Percentiles rank a stretch among this genome's conserved stretches.
Evolutionary conservation across 2,113 vertebrate genomes (phyloP).

Genomic region (Xyliphius kryptos): DNA sequence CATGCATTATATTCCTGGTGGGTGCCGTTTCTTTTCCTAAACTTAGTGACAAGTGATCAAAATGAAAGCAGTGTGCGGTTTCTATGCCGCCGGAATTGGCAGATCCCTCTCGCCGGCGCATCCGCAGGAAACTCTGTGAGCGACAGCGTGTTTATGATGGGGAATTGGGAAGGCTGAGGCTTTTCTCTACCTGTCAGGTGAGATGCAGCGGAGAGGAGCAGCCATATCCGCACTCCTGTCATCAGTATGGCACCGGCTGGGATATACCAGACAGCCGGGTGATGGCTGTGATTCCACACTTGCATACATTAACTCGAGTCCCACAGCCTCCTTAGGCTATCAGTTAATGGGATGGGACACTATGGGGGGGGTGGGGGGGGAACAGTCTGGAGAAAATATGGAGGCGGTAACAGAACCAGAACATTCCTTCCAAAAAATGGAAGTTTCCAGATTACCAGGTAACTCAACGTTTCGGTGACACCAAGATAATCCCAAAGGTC

Average conservation of each 20-base stretch:
- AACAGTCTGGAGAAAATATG: not conserved
- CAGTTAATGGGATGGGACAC: not conserved
- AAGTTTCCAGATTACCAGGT: too few relatives aligned
- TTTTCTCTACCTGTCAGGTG: constrained; percentile 58
- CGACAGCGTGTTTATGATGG: constrained; percentile 48
- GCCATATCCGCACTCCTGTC: constrained; percentile 45
- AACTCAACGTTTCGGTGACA: too few relatives aligned
- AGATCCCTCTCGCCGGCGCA: constrained; percentile 14
- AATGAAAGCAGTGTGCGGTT: not conserved
- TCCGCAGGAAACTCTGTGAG: constrained; percentile 41
- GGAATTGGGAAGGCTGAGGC: constrained; percentile 34
- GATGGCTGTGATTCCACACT: constrained; percentile 57
- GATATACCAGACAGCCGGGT: constrained; percentile 59
- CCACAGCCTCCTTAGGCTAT: not conserved
- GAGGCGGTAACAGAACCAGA: too few relatives aligned
- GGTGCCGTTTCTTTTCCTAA: not conserved
- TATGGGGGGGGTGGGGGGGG: not conserved
- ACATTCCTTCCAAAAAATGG: too few relatives aligned
- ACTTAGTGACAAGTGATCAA: not conserved
- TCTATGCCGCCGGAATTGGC: constrained; percentile 11
- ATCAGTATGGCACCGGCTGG: constrained; percentile 53
- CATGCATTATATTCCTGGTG: constrained; percentile 1
- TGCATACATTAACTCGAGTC: constrained; percentile 39
- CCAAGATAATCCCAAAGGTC: too few relatives aligned
- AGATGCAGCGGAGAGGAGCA: constrained; percentile 29